Percentiles rank a stretch among this genome's conserved stretches.
Evolutionary conservation across 2,888 invertebrate species (phyloP).

Genomic region (Strigamia transsilvanica): DNA sequence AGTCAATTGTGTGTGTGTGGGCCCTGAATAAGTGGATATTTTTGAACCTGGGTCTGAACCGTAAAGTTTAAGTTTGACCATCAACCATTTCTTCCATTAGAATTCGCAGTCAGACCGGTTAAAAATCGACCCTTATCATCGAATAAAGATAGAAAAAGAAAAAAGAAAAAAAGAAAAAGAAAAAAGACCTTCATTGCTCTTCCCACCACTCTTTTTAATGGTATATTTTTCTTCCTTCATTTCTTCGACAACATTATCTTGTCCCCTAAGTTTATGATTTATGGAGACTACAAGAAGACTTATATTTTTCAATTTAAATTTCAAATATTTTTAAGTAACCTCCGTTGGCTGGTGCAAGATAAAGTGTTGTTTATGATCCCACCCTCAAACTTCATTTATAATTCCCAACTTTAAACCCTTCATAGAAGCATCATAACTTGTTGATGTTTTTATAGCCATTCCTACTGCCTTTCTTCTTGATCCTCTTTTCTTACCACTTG

Average conservation of each 20-base stretch:
- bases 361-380: slow-evolving; percentile 33
- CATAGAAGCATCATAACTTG: slow-evolving; percentile 31
- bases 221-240: neutral
- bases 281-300: slow-evolving; percentile 31
- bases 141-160: neutral
- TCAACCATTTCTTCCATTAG: neutral
- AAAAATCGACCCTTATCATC: neutral
- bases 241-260: slow-evolving; percentile 27
- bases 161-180: neutral
- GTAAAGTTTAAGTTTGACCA: too few species aligned
- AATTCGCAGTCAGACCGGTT: neutral
- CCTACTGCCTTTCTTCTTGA: neutral
- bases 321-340: slow-evolving; percentile 38
- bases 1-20: neutral
- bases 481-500: slow-evolving; percentile 24
- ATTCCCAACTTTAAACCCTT: slow-evolving; percentile 16
- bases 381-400: slow-evolving; percentile 28
- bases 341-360: slow-evolving; percentile 25
- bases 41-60: neutral
- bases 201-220: slow-evolving; percentile 1
- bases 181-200: too few species aligned
- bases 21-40: neutral
- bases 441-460: slow-evolving; percentile 22
- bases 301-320: slow-evolving; percentile 38
- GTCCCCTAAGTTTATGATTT: slow-evolving; percentile 32